A percentile compares a stretch with the other conserved stretches of the same genome.
Conservation (phyloP, 2,888 invertebrate genomes). For the Orthosia incerta region DNA sequence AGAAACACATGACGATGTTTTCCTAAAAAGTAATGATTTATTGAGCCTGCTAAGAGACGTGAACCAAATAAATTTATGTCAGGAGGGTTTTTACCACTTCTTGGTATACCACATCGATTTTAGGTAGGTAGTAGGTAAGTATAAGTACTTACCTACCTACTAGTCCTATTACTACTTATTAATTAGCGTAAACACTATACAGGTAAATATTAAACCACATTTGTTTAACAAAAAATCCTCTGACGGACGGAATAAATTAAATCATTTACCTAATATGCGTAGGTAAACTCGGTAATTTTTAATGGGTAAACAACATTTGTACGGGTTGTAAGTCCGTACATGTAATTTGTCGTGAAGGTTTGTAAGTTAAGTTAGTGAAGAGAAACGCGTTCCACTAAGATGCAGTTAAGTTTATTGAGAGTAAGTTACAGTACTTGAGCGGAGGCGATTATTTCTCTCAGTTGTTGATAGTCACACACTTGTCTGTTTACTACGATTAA, state of each 20-base stretch:
- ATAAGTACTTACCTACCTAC: too few relatives aligned
- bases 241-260: background rate
- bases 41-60: background rate
- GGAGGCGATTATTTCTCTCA: too few relatives aligned
- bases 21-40: constrained; percentile 2
- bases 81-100: background rate
- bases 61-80: background rate
- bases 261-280: background rate
- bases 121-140: background rate
- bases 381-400: too few relatives aligned
- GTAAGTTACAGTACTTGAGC: too few relatives aligned
- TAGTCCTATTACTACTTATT: background rate
- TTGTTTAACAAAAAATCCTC: background rate
- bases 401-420: too few relatives aligned
- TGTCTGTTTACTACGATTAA: too few relatives aligned
- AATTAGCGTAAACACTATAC: background rate
- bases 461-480: too few relatives aligned
- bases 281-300: background rate
- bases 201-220: constrained; percentile 36
- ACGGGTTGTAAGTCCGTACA: too few relatives aligned
- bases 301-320: background rate
- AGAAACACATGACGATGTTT: constrained; percentile 4
- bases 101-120: constrained; percentile 19
- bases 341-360: too few relatives aligned
- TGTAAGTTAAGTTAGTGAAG: too few relatives aligned